Evolutionary conservation across 2,888 invertebrate species (phyloP).

Genomic region (Apoda limacodes): DNA sequence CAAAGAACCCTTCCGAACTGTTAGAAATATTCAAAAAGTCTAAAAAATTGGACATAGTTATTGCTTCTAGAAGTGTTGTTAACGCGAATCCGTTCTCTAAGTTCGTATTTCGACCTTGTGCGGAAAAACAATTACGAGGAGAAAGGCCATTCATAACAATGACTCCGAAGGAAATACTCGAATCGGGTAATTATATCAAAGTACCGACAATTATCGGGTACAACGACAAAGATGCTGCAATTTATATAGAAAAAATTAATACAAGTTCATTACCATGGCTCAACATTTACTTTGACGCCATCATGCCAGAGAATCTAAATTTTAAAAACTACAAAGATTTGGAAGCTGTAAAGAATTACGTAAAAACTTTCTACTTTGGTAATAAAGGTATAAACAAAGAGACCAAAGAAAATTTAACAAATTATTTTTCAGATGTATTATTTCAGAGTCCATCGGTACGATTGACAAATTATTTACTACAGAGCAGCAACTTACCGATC

Average conservation of each 20-base stretch:
- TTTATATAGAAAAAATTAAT: slow-evolving; percentile 23
- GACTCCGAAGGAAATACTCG: slow-evolving; percentile 21
- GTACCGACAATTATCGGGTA: slow-evolving; percentile 27
- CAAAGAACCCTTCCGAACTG: slow-evolving; percentile 24
- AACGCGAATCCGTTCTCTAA: slow-evolving; percentile 21
- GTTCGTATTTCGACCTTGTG: slow-evolving; percentile 25
- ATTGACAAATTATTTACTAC: slow-evolving; percentile 18
- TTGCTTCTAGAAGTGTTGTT: slow-evolving; percentile 19
- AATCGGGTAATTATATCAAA: slow-evolving; percentile 11
- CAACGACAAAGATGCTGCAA: slow-evolving; percentile 30
- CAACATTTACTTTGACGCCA: slow-evolving; percentile 16
- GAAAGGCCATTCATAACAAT: slow-evolving; percentile 20
- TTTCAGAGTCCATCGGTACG: slow-evolving; percentile 21
- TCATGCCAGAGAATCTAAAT: slow-evolving; percentile 23
- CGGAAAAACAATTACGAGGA: slow-evolving; percentile 18
- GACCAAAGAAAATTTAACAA: slow-evolving; percentile 19
- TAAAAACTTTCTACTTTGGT: slow-evolving; percentile 25
- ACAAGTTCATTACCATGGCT: slow-evolving; percentile 17
- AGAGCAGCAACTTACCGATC: slow-evolving; percentile 15
- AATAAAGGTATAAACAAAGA: slow-evolving; percentile 16
- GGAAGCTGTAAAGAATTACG: slow-evolving; percentile 16
- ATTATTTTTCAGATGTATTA: slow-evolving; percentile 29
- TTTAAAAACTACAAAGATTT: slow-evolving; percentile 21
- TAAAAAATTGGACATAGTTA: slow-evolving; percentile 23
- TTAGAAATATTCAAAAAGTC: slow-evolving; percentile 25